Evolutionary conservation across 2,797 vertebrate genomes (phyloP).

Genomic region (Fringilla coelebs): DNA sequence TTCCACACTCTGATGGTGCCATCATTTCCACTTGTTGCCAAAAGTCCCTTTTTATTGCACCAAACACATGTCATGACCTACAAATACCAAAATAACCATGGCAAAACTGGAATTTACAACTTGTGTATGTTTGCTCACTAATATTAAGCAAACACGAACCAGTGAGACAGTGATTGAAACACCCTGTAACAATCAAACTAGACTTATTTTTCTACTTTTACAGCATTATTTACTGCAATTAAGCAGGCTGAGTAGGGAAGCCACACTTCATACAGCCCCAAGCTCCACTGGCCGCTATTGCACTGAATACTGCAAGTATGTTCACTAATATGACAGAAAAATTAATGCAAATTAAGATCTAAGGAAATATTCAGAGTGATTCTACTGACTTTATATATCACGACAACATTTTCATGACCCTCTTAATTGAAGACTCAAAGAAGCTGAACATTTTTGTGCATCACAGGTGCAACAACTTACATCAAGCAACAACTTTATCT

Average conservation of each 20-base stretch:
- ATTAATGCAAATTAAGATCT: neutral
- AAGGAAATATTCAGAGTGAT: neutral
- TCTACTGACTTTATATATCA: neutral
- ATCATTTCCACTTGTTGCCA: constrained; percentile 95
- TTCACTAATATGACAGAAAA: neutral
- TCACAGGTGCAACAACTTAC: neutral
- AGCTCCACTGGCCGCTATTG: neutral
- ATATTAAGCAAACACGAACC: neutral
- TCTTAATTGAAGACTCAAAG: neutral
- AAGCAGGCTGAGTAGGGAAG: neutral
- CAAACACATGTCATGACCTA: constrained; percentile 94
- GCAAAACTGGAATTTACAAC: neutral
- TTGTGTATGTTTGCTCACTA: neutral
- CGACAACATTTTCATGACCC: neutral
- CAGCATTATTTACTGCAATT: neutral
- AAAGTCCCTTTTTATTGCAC: constrained; percentile 89
- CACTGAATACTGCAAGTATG: neutral
- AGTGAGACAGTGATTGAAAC: neutral
- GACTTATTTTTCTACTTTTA: neutral
- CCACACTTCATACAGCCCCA: neutral
- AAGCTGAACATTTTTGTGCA: neutral
- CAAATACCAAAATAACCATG: neutral
- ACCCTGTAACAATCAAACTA: neutral
- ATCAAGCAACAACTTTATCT: neutral
- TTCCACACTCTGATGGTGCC: constrained; percentile 95